Percentiles rank a stretch among this genome's conserved stretches.
Evolutionary conservation across 2,113 vertebrate species (phyloP).

Genomic region (Epinephelus cyanopodus): DNA sequence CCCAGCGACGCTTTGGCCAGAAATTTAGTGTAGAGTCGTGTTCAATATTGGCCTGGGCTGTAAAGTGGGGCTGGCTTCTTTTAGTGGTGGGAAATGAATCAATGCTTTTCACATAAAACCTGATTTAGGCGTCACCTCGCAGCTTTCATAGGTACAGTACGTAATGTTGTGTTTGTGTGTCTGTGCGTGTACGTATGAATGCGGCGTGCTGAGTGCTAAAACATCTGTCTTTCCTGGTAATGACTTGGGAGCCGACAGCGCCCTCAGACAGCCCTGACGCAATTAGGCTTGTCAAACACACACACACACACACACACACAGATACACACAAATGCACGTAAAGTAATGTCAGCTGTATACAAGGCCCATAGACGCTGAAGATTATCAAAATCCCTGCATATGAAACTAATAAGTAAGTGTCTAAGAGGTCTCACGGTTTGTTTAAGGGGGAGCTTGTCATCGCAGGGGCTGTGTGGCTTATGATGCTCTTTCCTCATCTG

Average conservation of each 20-base stretch:
- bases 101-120: constrained; percentile 72
- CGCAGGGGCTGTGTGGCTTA: background rate
- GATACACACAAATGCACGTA: constrained; percentile 20
- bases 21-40: constrained; percentile 66
- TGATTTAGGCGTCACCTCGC: constrained; percentile 70
- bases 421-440: constrained; percentile 27
- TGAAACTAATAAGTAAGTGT: constrained; percentile 62
- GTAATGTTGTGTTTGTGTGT: constrained; percentile 52
- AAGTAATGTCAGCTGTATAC: constrained; percentile 65
- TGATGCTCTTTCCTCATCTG: constrained; percentile 15
- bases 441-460: constrained; percentile 2
- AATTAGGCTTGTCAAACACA: constrained; percentile 67
- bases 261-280: constrained; percentile 67
- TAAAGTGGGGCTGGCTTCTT: constrained; percentile 61
- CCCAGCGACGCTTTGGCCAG: constrained; percentile 36
- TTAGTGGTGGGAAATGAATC: constrained; percentile 75
- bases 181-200: constrained; percentile 23
- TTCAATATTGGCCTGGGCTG: constrained; percentile 65
- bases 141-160: constrained; percentile 64
- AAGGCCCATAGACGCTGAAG: constrained; percentile 27
- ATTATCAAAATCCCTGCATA: constrained; percentile 61
- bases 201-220: constrained; percentile 61
- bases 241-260: constrained; percentile 67
- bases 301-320: background rate
- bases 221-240: constrained; percentile 82